Conservation (phyloP, 2,113 vertebrate species). For the Phrynosoma platyrhinos region DNA sequence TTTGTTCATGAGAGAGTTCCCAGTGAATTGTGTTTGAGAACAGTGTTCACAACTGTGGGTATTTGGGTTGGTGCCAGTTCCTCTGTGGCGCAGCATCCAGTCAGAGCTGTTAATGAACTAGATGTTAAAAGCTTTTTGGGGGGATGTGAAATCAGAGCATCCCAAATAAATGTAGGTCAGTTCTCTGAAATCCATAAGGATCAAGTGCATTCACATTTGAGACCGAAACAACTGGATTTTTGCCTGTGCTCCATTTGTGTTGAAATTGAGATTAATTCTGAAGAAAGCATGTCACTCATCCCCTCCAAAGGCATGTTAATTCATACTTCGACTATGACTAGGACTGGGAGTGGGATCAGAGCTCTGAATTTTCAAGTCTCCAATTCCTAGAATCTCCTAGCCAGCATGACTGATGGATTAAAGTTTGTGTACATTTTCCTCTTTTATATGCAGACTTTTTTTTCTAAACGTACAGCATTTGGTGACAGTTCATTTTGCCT, state of each 20-base stretch:
- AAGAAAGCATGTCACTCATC: constrained; percentile 18
- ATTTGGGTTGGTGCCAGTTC: background rate
- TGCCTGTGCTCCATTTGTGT: constrained; percentile 5
- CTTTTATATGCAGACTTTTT: background rate
- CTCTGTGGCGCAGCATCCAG: background rate
- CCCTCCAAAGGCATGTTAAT: background rate
- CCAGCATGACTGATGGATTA: background rate
- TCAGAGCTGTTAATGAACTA: background rate
- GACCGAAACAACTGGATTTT: constrained; percentile 38
- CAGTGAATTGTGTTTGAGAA: background rate
- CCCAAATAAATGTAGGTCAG: constrained; percentile 13
- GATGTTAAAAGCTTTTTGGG: constrained; percentile 26
- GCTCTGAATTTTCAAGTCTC: background rate
- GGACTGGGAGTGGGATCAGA: background rate
- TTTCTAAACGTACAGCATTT: constrained; percentile 27
- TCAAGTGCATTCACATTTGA: constrained; percentile 38
- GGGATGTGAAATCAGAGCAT: background rate
- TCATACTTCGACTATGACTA: background rate
- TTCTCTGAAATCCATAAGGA: constrained; percentile 9
- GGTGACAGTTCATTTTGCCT: background rate
- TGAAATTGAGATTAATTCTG: constrained; percentile 37
- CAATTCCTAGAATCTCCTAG: background rate
- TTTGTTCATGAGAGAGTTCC: background rate
- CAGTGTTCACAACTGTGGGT: constrained; percentile 17
- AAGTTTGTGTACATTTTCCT: background rate